Evolutionary conservation across 2,888 invertebrate species (phyloP), one percentile per base, ranked within the genome.

Genomic region (Azorinus chamasolen): DNA sequence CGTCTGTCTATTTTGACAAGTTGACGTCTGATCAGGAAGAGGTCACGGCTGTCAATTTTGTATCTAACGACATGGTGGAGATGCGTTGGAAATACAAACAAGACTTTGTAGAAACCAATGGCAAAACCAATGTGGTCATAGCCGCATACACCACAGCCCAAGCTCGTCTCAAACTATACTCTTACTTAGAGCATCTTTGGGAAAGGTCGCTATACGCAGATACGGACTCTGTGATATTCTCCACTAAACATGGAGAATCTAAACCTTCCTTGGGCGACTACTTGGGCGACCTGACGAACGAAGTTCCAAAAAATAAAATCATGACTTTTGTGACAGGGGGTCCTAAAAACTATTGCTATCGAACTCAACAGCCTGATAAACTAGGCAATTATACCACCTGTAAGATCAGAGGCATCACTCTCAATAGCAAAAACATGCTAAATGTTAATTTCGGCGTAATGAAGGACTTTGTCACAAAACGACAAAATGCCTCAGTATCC

Each of bases 201-300:
- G 14, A n/a, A 8, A 20, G 51, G 16, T 4, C 25, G 4, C 24
- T 51, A 8, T 51, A 51, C 24, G 22, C 24, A 4, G 51, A 51
- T 25, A 51, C 51, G 4, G 76, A 77, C 43, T 79, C 79, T 0
- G 18, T 78, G 1, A 46, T 78, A 22, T 78, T 75, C 43, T 64
- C 50, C 8, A 18, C 68, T 8, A 50, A 45, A 18, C 48, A 18
- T 24, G 46, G 45, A 14, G 61, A 72, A 27, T 61, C 63, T 69
- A 58, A 70, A 24, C 88, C 88, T 6, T 74, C 84, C 10, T 71
- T 85, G 0, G 92, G 90, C 24, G 83, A 87, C 59, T 89, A 78
- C 66, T 57, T 92, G 14, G 90, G 91, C 0, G 91, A 93, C 50
- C 72, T 93, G 75, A 92, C 91, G 0, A 87, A 92, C 72, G 92